These are phyloP conservation scores for Gibbula magus DNA, from an alignment of 2,888 invertebrate genomes.

Conservation along the genomic window DNA sequence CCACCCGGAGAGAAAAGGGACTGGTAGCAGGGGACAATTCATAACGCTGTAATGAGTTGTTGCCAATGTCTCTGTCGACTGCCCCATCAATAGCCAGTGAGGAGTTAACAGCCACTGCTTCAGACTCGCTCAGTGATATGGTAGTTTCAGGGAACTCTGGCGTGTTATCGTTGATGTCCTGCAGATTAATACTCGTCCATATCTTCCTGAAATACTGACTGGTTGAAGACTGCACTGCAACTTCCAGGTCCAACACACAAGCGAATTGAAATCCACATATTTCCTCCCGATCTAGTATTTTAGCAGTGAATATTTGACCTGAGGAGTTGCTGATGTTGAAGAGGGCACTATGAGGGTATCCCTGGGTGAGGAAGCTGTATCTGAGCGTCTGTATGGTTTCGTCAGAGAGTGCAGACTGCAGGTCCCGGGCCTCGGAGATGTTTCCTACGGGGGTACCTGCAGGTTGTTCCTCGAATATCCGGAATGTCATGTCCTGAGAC, in stretches of 20 bases:
- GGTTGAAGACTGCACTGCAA: conserved; percentile 43
- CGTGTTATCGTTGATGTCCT: conserved; percentile 56
- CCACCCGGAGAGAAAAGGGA: conserved; percentile 49
- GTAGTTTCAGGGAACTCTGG: conserved; percentile 42
- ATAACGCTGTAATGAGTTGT: conserved; percentile 52
- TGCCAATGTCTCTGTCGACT: conserved; percentile 53
- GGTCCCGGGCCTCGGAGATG: conserved; percentile 72
- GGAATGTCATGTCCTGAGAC: conserved; percentile 22
- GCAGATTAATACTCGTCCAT: conserved; percentile 38
- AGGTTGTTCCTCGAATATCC: conserved; percentile 55
- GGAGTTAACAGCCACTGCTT: conserved; percentile 48
- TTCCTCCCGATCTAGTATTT: conserved; percentile 43
- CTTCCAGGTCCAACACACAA: conserved; percentile 41
- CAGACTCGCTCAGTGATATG: conserved; percentile 47
- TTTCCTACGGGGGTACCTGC: conserved; percentile 58
- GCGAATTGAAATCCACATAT: conserved; percentile 41
- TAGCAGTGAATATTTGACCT: conserved; percentile 85
- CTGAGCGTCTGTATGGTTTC: conserved; percentile 45
- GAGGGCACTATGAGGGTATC: conserved; percentile 76
- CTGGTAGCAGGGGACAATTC: conserved; percentile 43
- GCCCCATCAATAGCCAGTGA: conserved; percentile 51
- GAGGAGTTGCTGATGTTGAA: conserved; percentile 88
- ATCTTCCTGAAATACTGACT: conserved; percentile 79
- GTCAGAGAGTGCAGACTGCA: conserved; percentile 39
- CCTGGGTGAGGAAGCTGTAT: conserved; percentile 43